Evolutionary conservation across 2,797 vertebrate genomes (phyloP).

Genomic region (Characodon lateralis): DNA sequence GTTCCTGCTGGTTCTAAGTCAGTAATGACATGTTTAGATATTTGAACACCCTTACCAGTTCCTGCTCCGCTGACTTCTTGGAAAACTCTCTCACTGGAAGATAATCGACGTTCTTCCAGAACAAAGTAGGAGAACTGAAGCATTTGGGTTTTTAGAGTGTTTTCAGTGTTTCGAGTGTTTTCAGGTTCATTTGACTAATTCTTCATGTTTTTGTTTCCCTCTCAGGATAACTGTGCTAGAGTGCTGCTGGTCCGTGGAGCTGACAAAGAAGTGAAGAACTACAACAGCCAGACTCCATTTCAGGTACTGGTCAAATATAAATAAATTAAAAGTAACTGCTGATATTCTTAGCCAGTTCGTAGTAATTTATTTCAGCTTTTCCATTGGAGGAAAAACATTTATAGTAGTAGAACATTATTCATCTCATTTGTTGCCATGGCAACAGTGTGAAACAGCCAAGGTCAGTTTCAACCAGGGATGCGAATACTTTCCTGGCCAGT

Average conservation of each 20-base stretch:
- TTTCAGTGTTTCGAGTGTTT: background rate
- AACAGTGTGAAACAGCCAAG: slow-evolving; percentile 60
- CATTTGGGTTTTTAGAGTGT: background rate
- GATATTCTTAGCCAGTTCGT: background rate
- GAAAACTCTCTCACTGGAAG: slow-evolving; percentile 39
- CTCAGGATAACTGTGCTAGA: slow-evolving; percentile 91
- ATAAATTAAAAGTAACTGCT: background rate
- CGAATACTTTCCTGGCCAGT: slow-evolving; percentile 24
- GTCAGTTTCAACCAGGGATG: slow-evolving; percentile 41
- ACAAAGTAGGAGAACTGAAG: slow-evolving; percentile 48
- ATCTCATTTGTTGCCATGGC: slow-evolving; percentile 65
- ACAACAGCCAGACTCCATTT: slow-evolving; percentile 94
- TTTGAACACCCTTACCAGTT: slow-evolving; percentile 5
- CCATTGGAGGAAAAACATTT: slow-evolving; percentile 10
- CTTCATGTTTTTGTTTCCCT: background rate
- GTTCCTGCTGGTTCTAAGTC: slow-evolving; percentile 25
- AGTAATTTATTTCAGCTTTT: slow-evolving; percentile 28
- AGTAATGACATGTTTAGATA: slow-evolving; percentile 24
- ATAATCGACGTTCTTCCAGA: slow-evolving; percentile 13
- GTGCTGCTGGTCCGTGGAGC: slow-evolving; percentile 92
- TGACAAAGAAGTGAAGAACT: slow-evolving; percentile 94
- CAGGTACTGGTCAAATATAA: slow-evolving; percentile 81
- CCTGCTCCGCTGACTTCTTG: slow-evolving; percentile 33
- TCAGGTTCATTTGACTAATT: background rate
- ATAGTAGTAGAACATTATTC: slow-evolving; percentile 12